Evolutionary conservation across 2,797 vertebrate species (phyloP), one percentile per base, ranked within the genome.

Genomic region (Bradypus variegatus): DNA sequence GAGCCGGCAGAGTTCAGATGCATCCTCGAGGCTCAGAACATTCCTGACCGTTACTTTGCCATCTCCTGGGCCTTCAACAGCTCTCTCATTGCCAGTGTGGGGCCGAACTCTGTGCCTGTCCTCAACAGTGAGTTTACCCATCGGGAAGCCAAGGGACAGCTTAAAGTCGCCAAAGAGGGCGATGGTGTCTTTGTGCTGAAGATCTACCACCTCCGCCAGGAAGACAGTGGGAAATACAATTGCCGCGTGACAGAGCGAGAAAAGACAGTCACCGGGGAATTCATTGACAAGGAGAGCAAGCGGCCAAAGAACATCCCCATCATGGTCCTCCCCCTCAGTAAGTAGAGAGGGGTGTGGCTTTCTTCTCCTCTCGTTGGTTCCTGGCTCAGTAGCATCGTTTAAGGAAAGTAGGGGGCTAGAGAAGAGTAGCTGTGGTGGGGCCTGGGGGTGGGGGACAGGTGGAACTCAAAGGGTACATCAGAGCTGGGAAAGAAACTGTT

Each of bases 61-160:
- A 98, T 99, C 97, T 99, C 98, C 96, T 99, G 99, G 99, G 99
- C 99, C 96, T 99, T 99, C 98, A 99, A 99, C 97, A 99, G 99
- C 98, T 99, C 99, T 58, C 98, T 99, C 77, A 98, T 99, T 21
- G 99, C 98, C 97, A 98, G 98, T 97, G 97, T 99, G 97, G 99
- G 98, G 83, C 98, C 99, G 84, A 98, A 98, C 0, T 98, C 98
- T 0, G 99, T 99, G 97, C 98, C 99, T 0, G 88, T 98, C 94
- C 98, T 99, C 97, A 99, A 98, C 96, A 97, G 97, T 0, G 98
- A 99, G 38, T 99, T 99, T 7, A 90, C 98, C 58, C 97, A 98
- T 77, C 98, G 99, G 0, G 99, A 99, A 95, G 98, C 98, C 13
- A 96, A 97, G 8, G 99, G 99, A 8, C 98, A 98, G 93, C 97